These are phyloP conservation scores for Euplexia lucipara DNA, from an alignment of 2,888 invertebrate genomes.

Conservation along the genomic window DNA sequence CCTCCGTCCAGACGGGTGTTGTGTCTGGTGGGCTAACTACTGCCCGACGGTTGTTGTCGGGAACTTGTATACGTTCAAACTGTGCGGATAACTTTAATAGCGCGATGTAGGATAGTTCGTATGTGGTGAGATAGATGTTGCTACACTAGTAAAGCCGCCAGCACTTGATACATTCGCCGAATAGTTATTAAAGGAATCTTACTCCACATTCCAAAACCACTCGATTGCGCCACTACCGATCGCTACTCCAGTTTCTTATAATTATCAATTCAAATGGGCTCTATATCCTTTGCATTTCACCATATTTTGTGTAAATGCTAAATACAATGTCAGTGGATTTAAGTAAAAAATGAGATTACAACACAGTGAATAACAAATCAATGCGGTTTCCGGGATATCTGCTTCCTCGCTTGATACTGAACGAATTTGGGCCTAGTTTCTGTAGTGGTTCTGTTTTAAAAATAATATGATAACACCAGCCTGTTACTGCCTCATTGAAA, in stretches of 20 bases:
- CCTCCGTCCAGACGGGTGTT: too few relatives aligned
- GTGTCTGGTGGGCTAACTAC: too few relatives aligned
- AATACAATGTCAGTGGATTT: constrained; percentile 32
- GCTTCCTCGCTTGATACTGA: constrained; percentile 66
- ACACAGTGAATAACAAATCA: constrained; percentile 73
- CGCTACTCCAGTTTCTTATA: constrained; percentile 49
- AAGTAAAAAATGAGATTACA: constrained; percentile 58
- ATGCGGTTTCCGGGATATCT: constrained; percentile 74
- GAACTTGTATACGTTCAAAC: too few relatives aligned
- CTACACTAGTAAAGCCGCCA: too few relatives aligned
- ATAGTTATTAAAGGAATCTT: constrained; percentile 41
- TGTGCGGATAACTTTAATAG: too few relatives aligned
- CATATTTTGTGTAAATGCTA: constrained; percentile 30
- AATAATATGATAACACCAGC: too few relatives aligned
- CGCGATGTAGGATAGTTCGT: too few relatives aligned
- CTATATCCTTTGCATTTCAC: constrained; percentile 54
- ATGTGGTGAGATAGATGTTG: too few relatives aligned
- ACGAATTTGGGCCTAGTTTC: constrained; percentile 3
- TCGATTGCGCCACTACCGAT: constrained; percentile 40
- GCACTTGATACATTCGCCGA: constrained; percentile 29
- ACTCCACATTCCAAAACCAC: constrained; percentile 37
- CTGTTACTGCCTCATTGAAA: too few relatives aligned
- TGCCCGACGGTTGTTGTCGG: too few relatives aligned
- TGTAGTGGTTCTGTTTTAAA: constrained; percentile 57
- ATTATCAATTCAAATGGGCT: constrained; percentile 56